Evolutionary conservation across 2,113 vertebrate genomes (phyloP).

Genomic region (Bagarius yarrelli): DNA sequence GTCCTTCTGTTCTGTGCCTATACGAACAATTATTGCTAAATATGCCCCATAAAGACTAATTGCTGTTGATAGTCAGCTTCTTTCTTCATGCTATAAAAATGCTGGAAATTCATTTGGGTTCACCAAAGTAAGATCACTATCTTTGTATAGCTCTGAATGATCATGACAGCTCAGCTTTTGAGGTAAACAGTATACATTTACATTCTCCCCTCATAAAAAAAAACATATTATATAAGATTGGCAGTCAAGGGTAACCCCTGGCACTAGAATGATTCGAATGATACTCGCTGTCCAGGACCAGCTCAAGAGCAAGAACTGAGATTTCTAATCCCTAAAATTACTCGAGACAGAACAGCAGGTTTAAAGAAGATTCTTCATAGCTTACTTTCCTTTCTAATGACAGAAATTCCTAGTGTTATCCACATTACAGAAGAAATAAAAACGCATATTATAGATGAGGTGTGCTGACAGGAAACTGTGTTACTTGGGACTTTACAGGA

Average conservation of each 20-base stretch:
- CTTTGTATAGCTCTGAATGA: conserved; percentile 12
- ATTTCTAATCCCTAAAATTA: conserved; percentile 35
- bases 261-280: conserved; percentile 40
- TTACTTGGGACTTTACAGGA: neutral
- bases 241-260: conserved; percentile 18
- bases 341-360: conserved; percentile 5
- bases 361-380: conserved; percentile 37
- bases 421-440: conserved; percentile 41
- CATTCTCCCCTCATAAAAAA: conserved; percentile 32
- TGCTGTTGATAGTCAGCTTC: conserved; percentile 3
- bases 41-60: neutral
- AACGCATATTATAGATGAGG: conserved; percentile 18
- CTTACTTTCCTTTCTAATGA: conserved; percentile 50
- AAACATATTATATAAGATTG: conserved; percentile 6
- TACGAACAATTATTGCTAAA: neutral
- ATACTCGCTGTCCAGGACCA: conserved; percentile 38
- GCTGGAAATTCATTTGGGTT: conserved; percentile 1
- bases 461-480: conserved; percentile 1
- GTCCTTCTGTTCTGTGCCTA: neutral
- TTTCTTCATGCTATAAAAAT: neutral
- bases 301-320: conserved; percentile 28
- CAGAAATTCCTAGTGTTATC: conserved; percentile 34
- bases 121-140: conserved; percentile 12
- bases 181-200: conserved; percentile 27
- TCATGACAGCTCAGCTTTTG: conserved; percentile 25